These are phyloP conservation scores for Colletes gigas DNA, from an alignment of 1,140 invertebrate species.

Conservation along the genomic window DNA sequence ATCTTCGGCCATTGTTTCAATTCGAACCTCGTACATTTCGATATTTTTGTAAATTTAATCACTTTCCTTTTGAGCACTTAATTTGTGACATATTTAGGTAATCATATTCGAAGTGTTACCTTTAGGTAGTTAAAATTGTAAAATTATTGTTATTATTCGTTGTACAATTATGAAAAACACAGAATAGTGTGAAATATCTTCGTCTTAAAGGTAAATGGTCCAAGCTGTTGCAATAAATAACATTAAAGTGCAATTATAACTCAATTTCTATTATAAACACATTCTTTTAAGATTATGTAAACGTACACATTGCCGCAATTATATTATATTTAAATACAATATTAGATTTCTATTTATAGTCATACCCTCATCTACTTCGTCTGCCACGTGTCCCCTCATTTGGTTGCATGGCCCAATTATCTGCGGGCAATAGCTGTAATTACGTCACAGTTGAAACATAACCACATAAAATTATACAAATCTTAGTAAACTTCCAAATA, in stretches of 20 bases:
- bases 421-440: conserved; percentile 29
- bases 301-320: no score
- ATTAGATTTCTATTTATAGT: background rate
- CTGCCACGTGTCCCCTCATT: conserved; percentile 54
- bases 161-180: background rate
- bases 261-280: no score
- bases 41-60: background rate
- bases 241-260: no score
- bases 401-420: conserved; percentile 36
- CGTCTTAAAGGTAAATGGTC: no score
- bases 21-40: background rate
- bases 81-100: background rate
- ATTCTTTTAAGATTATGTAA: no score
- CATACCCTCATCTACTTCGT: conserved; percentile 53
- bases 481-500: background rate
- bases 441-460: background rate
- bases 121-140: background rate
- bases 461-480: background rate
- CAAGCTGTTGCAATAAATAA: background rate
- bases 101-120: no score
- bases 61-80: background rate
- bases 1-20: background rate
- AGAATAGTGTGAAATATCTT: no score
- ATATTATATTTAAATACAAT: no score
- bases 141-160: background rate